Percentiles rank a stretch among this genome's conserved stretches.
Conservation (phyloP, 37 sponge, comb jelly and placozoan genomes). For the Tethya wilhelma region DNA sequence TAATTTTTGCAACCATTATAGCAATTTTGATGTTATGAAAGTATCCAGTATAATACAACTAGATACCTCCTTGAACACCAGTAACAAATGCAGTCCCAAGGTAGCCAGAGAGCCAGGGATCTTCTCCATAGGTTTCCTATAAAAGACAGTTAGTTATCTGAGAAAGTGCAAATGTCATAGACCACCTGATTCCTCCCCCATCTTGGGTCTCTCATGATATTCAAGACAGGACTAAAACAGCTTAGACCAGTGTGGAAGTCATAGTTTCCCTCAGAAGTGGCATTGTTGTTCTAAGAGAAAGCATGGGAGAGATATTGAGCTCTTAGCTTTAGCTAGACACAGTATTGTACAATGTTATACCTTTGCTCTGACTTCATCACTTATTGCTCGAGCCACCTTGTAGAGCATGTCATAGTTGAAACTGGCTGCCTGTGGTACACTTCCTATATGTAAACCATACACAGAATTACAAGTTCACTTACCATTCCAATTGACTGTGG, state of each 20-base stretch:
- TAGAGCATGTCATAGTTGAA: constrained; percentile 61
- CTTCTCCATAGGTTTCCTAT: constrained; percentile 76
- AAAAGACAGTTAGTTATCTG: too few relatives aligned
- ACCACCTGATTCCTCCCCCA: constrained; percentile 74
- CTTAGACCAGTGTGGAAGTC: constrained; percentile 65
- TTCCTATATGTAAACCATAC: neutral
- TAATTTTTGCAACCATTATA: too few relatives aligned
- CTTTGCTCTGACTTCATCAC: constrained; percentile 72
- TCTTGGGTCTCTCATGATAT: constrained; percentile 63
- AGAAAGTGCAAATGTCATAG: neutral
- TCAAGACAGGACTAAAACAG: constrained; percentile 70
- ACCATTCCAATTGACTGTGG: constrained; percentile 60
- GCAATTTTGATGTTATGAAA: too few relatives aligned
- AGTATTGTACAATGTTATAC: neutral
- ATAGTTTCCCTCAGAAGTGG: constrained; percentile 36
- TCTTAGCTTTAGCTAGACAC: neutral
- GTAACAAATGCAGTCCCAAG: constrained; percentile 49
- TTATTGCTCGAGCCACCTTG: constrained; percentile 47
- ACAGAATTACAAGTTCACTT: neutral
- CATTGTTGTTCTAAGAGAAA: constrained; percentile 35
- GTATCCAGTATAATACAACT: too few relatives aligned
- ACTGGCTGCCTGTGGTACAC: constrained; percentile 40
- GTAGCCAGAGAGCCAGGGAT: constrained; percentile 27
- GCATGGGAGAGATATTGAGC: too few relatives aligned
- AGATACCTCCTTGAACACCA: constrained; percentile 71